These are phyloP conservation scores for Probosciger aterrimus DNA, from an alignment of 2,113 vertebrate genomes.

Conservation along the genomic window DNA sequence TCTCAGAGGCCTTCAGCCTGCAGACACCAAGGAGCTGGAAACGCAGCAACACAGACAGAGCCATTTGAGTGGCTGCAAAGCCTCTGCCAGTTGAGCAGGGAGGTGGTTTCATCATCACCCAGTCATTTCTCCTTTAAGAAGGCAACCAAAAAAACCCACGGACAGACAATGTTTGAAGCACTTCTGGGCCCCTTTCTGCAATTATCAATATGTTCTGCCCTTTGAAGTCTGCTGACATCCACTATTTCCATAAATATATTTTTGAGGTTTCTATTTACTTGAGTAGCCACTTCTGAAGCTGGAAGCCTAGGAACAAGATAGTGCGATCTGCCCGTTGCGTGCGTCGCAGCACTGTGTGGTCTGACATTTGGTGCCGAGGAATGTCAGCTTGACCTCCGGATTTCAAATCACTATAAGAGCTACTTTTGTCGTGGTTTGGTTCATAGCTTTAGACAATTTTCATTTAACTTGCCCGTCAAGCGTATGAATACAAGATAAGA, in stretches of 20 bases:
- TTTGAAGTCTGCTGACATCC: conserved; percentile 63
- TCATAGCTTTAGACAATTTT: conserved; percentile 64
- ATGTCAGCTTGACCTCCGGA: conserved; percentile 45
- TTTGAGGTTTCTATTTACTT: conserved; percentile 46
- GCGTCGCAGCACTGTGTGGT: conserved; percentile 37
- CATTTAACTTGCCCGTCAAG: conserved; percentile 67
- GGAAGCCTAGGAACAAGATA: conserved; percentile 4
- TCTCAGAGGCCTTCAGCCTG: not conserved
- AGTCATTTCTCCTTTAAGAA: conserved; percentile 16
- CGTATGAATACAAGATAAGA: conserved; percentile 57
- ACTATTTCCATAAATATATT: conserved; percentile 53
- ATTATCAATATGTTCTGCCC: conserved; percentile 49
- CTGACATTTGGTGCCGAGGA: conserved; percentile 54
- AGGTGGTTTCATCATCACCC: not conserved
- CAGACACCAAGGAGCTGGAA: not conserved
- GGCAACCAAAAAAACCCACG: not conserved
- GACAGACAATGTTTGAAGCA: not conserved
- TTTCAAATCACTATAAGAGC: conserved; percentile 40
- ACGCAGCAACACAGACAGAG: not conserved
- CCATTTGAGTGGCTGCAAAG: not conserved
- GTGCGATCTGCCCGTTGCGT: conserved; percentile 23
- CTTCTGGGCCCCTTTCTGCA: conserved; percentile 41
- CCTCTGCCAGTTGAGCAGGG: not conserved
- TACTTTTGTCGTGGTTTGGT: conserved; percentile 69
- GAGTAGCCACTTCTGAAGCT: conserved; percentile 47